Conservation (phyloP, 2,113 vertebrate genomes). For the Daphoenositta chrysoptera region DNA sequence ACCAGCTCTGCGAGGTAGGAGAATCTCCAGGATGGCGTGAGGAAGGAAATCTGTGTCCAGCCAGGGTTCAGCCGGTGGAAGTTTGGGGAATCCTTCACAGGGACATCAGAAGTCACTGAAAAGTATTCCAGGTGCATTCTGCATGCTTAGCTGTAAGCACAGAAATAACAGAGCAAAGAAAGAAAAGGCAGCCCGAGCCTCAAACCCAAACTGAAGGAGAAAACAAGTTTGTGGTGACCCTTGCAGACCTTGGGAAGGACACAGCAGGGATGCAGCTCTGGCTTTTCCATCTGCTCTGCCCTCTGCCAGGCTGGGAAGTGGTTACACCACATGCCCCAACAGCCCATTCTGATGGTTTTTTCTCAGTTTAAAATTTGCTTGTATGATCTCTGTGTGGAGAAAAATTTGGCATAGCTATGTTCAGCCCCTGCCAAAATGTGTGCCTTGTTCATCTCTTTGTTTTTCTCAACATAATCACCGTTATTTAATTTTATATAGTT, state of each 20-base stretch:
- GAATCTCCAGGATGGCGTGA: too few relatives aligned
- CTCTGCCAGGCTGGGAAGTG: neutral
- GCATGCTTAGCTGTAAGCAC: neutral
- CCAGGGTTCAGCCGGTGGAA: neutral
- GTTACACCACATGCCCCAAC: accelerated
- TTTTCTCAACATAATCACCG: neutral
- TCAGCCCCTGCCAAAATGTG: neutral
- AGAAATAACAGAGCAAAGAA: neutral
- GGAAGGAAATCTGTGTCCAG: neutral
- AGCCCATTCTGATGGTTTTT: accelerated
- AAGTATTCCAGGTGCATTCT: neutral
- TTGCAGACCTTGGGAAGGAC: neutral
- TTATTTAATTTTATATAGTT: neutral
- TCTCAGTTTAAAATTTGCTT: neutral
- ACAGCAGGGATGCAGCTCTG: neutral
- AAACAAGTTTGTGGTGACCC: neutral
- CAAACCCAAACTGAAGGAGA: neutral
- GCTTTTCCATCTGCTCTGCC: neutral
- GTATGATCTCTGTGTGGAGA: neutral
- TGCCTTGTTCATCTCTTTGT: neutral
- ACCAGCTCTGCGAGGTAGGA: neutral
- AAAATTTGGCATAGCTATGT: neutral
- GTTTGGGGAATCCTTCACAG: neutral
- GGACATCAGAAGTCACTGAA: neutral
- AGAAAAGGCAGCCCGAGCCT: accelerated